A percentile compares a stretch with the other conserved stretches of the same genome.
These are phyloP conservation scores for Arvicola amphibius DNA, from an alignment of 2,797 vertebrate species.

Conservation along the genomic window DNA sequence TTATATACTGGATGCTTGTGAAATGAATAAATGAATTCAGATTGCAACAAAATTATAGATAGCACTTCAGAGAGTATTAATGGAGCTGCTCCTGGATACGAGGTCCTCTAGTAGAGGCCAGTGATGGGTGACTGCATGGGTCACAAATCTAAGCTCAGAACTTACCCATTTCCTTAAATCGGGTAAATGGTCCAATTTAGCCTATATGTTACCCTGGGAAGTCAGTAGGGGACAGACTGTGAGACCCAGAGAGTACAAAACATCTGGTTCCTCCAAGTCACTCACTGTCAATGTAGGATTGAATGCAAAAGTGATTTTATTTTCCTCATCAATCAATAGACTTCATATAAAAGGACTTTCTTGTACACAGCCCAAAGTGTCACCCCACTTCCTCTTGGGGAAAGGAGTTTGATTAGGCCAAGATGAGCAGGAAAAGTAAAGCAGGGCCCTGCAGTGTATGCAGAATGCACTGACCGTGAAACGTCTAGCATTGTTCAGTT, in stretches of 20 bases:
- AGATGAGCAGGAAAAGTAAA: neutral
- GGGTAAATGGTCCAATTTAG: too few relatives aligned
- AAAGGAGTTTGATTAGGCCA: neutral
- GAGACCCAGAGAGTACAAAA: neutral
- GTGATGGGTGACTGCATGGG: neutral
- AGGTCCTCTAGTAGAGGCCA: neutral
- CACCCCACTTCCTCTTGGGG: neutral
- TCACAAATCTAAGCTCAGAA: neutral
- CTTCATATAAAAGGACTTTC: neutral
- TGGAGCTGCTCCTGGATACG: neutral
- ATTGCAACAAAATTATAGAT: neutral
- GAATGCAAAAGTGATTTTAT: neutral
- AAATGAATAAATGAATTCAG: neutral
- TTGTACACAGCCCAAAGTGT: too few relatives aligned
- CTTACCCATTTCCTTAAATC: neutral
- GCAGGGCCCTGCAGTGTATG: fast-evolving
- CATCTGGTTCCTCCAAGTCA: neutral
- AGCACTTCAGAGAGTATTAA: neutral
- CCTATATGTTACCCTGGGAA: neutral
- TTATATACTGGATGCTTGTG: neutral
- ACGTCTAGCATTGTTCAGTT: neutral
- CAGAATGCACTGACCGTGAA: neutral
- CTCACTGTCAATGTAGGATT: too few relatives aligned
- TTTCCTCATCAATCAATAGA: neutral
- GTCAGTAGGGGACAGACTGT: neutral